These are phyloP conservation scores for Emydocephalus ijimae DNA, from an alignment of 2,113 vertebrate genomes.

Conservation along the genomic window DNA sequence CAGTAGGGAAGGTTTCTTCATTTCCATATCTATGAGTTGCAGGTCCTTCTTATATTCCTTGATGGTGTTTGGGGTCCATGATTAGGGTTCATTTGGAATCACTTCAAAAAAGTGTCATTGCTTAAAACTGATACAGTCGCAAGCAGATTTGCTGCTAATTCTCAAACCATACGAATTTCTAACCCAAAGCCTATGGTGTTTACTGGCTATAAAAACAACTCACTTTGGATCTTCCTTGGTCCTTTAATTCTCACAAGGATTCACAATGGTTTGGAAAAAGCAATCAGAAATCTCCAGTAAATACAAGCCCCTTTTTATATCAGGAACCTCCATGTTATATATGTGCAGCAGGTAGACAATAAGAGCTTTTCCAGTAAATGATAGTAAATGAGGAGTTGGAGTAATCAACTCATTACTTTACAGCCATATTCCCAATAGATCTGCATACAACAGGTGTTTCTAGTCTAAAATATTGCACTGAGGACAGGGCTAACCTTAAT, in stretches of 20 bases:
- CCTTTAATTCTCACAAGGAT: neutral
- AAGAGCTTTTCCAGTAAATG: conserved; percentile 14
- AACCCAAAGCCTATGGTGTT: conserved; percentile 9
- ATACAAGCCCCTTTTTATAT: neutral
- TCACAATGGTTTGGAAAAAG: conserved; percentile 4
- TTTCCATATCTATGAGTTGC: neutral
- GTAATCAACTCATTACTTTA: conserved; percentile 16
- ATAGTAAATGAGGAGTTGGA: neutral
- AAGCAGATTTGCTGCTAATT: neutral
- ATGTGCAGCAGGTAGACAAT: neutral
- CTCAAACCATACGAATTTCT: neutral
- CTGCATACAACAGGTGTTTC: neutral
- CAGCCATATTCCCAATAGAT: neutral
- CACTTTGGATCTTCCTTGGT: neutral
- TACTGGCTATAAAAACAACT: neutral
- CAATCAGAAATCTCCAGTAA: conserved; percentile 7
- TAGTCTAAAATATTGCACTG: neutral
- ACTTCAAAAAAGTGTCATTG: neutral
- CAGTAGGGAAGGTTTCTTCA: neutral
- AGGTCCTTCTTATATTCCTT: neutral
- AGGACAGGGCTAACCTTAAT: neutral
- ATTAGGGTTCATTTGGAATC: neutral
- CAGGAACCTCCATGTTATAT: neutral
- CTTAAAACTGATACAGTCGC: neutral
- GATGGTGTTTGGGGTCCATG: neutral